These are phyloP conservation scores for Pica pica DNA, from an alignment of 2,113 vertebrate species.

Conservation along the genomic window DNA sequence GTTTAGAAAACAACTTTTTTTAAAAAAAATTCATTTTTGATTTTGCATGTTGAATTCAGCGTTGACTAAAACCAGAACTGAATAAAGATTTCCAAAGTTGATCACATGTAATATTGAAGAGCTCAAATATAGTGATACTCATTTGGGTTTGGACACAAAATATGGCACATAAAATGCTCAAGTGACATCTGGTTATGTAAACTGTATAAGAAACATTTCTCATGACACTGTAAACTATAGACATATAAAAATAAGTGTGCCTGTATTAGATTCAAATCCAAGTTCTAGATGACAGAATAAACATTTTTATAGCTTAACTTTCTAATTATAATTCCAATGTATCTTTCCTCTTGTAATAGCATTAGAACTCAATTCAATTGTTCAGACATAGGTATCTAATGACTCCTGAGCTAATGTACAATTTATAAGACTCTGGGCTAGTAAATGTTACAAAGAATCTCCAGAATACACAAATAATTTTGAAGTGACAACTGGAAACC, in stretches of 20 bases:
- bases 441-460: not conserved
- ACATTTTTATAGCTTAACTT: not conserved
- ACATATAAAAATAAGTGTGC: not conserved
- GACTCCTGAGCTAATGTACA: not conserved
- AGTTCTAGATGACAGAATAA: not conserved
- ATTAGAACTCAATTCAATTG: not conserved
- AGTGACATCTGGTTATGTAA: not conserved
- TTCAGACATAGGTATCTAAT: not conserved
- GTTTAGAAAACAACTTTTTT: not conserved
- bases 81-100: not conserved
- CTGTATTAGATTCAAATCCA: not conserved
- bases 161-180: not conserved
- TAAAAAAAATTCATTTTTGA: not conserved
- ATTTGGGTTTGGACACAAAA: not conserved
- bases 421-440: not conserved
- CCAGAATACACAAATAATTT: not conserved
- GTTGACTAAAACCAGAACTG: not conserved
- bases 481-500: not conserved
- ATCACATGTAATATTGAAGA: not conserved
- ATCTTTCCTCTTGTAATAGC: not conserved
- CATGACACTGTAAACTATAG: not conserved
- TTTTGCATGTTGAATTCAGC: not conserved
- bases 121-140: not conserved
- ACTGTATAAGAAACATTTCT: not conserved
- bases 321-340: not conserved